Percentiles rank a stretch among this genome's conserved stretches.
phyloP scores from a whole-genome alignment of 2,113 vertebrate genomes.

The Cisticola juncidis region DNA sequence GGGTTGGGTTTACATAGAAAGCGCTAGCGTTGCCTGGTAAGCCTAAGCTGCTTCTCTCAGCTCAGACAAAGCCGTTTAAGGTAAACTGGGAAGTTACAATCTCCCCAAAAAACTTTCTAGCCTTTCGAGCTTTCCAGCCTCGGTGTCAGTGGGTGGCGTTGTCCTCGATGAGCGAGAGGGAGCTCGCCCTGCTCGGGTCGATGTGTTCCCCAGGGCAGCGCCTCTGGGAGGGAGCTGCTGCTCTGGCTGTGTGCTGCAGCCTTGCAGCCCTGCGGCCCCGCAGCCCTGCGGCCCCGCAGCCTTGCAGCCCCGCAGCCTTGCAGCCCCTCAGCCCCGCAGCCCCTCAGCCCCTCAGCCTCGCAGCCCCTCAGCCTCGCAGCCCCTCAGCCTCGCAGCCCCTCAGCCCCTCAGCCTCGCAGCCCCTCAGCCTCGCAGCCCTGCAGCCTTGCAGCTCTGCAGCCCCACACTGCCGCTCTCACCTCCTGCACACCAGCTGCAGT shows the following conservation, averaged over 20 bases:
- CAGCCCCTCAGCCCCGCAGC: background rate
- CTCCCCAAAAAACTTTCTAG: constrained; percentile 17
- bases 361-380: background rate
- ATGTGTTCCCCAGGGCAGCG: fast-evolving
- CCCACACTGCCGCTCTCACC: background rate
- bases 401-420: background rate
- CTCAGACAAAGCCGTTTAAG: constrained; percentile 60
- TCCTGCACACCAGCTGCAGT: background rate
- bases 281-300: no score
- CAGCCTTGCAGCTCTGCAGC: background rate
- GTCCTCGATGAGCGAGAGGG: fast-evolving
- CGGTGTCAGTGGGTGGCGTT: fast-evolving
- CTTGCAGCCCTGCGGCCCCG: background rate
- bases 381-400: background rate
- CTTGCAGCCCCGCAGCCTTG: no score
- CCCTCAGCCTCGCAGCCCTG: background rate
- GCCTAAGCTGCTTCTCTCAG: constrained; percentile 27
- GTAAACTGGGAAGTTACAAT: constrained; percentile 33
- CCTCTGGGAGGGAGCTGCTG: background rate
- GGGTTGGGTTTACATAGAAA: constrained; percentile 63
- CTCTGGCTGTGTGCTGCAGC: fast-evolving
- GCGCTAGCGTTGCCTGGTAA: background rate
- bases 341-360: background rate
- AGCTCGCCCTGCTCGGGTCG: background rate
- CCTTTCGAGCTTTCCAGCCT: background rate